phyloP scores from a whole-genome alignment of 1,140 invertebrate species.

The Sinella curviseta region DNA sequence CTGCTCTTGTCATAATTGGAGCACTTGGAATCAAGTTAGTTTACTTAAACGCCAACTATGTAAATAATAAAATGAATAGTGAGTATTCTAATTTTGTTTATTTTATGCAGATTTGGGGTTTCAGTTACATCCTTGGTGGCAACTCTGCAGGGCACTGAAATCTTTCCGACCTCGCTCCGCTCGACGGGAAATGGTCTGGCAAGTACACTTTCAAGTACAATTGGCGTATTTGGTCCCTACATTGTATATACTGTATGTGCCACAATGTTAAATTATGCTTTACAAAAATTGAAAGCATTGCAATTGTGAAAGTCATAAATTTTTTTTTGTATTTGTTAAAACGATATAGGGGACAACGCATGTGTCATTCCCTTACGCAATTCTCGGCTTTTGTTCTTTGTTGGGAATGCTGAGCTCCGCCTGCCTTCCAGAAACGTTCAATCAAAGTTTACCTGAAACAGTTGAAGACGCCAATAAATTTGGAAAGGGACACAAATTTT shows the following conservation, averaged over 20 bases:
- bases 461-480: slow-evolving; percentile 53
- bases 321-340: too few relatives aligned
- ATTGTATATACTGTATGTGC: slow-evolving; percentile 22
- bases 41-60: too few relatives aligned
- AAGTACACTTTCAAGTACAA: slow-evolving; percentile 12
- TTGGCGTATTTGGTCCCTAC: slow-evolving; percentile 37
- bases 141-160: slow-evolving; percentile 57
- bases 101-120: slow-evolving; percentile 55
- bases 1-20: slow-evolving; percentile 25
- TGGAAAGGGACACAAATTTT: slow-evolving; percentile 52
- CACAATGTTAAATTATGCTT: too few relatives aligned
- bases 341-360: slow-evolving; percentile 41
- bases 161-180: slow-evolving; percentile 57
- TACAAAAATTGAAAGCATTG: too few relatives aligned
- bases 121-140: slow-evolving; percentile 65
- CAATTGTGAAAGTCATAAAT: too few relatives aligned
- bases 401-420: slow-evolving; percentile 50
- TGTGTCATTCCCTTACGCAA: slow-evolving; percentile 48
- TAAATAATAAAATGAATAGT: too few relatives aligned
- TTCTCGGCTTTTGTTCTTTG: slow-evolving; percentile 48
- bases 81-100: too few relatives aligned
- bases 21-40: slow-evolving; percentile 41
- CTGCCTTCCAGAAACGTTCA: slow-evolving; percentile 49
- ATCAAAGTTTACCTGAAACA: slow-evolving; percentile 52
- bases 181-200: slow-evolving; percentile 41